Evolutionary conservation across 2,797 vertebrate genomes (phyloP), one percentile per base, ranked within the genome.

Genomic region (Gobio occitaniae): DNA sequence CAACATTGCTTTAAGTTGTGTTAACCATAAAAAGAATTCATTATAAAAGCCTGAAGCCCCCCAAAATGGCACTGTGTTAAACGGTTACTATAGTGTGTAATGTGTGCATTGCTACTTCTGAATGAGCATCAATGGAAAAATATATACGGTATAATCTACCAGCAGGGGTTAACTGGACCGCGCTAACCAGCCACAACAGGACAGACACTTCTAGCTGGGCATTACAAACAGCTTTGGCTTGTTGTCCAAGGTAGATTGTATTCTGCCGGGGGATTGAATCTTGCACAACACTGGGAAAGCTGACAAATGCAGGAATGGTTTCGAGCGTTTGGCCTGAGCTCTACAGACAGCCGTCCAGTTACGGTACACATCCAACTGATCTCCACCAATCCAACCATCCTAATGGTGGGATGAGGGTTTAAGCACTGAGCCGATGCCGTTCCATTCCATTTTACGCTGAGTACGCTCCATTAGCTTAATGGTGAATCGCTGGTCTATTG

Each of bases 401-500:
- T 70, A 84, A 78, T 50, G 75, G 65, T 17, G 29, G 74, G 65
- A 69, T 47, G 75, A 71, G 83, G 52, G 19, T 59, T 78, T 78
- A 84, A 84, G 52, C 83, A 78, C 75, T 10, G 83, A 78, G 83
- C 66, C 66, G 65, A 19, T 59, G 41, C 52, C 38, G 36, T n/a
- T 78, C 74, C 65, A 50, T 68, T 68, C 48, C 50, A 83, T 70
- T 71, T 65, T 84, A 78, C 10, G 41, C 52, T n/a, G 41, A 4
- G 38, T 61, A 70, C 29, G 41, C 75, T 78, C 66, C 75, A 84
- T 84, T 84, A 84, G 65, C 21, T 56, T 78, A 84, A 84, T 84
- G 75, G 83, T 84, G 52, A 84, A 77, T 69, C 36, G 0, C 36
- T 25, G 21, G 74, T 56, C 74, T 69, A 78, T 12, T 77, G 63